Percentiles rank a stretch among this genome's conserved stretches.
Evolutionary conservation across 1,140 invertebrate genomes (phyloP).

Genomic region (Drosophila busckii): DNA sequence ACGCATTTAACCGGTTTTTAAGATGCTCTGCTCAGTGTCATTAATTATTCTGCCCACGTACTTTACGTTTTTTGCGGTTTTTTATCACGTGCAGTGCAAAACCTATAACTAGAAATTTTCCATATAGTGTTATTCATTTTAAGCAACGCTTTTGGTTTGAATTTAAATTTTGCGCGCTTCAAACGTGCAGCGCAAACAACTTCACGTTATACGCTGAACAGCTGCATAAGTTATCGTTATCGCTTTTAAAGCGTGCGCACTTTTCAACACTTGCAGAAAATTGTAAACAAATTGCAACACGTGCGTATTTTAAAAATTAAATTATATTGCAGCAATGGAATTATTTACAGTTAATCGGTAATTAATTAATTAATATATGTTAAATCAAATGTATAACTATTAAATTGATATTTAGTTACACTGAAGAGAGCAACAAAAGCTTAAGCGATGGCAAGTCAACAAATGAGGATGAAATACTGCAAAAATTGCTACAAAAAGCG

Average conservation of each 20-base stretch:
- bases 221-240: too few relatives aligned
- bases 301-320: constrained; percentile 26
- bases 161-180: too few relatives aligned
- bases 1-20: constrained; percentile 50
- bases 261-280: constrained; percentile 28
- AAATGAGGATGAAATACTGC: constrained; percentile 81
- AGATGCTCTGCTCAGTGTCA: neutral
- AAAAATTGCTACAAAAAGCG: constrained; percentile 80
- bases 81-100: too few relatives aligned
- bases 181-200: too few relatives aligned
- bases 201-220: too few relatives aligned
- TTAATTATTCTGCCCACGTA: constrained; percentile 6
- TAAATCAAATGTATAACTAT: neutral
- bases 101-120: too few relatives aligned
- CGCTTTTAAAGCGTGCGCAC: too few relatives aligned
- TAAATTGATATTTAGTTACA: constrained; percentile 29
- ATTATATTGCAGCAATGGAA: constrained; percentile 65
- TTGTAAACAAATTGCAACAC: constrained; percentile 62
- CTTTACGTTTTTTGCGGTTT: constrained; percentile 2
- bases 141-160: too few relatives aligned
- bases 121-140: too few relatives aligned
- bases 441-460: neutral
- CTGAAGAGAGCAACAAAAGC: constrained; percentile 26
- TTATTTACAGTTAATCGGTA: constrained; percentile 76
- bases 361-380: neutral